phyloP scores from a whole-genome alignment of 2,888 invertebrate genomes.

The Drosophila nr. fundita region DNA sequence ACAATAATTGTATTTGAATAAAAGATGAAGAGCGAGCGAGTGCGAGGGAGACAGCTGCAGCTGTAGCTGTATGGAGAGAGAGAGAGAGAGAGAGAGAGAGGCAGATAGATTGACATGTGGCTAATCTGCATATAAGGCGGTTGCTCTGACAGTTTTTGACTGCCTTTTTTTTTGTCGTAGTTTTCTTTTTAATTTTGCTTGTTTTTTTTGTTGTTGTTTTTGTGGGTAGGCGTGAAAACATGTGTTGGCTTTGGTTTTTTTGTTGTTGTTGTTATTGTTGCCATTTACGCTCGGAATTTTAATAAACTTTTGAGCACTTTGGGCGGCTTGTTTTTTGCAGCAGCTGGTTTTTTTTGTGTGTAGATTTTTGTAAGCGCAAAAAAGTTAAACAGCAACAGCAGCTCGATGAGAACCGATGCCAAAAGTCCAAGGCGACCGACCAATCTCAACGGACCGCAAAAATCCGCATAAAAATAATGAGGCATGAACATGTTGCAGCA shows the following conservation, averaged over 20 bases:
- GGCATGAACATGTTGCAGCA: slow-evolving; percentile 78
- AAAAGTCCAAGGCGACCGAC: slow-evolving; percentile 60
- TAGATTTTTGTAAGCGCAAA: slow-evolving; percentile 20
- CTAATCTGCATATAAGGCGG: slow-evolving; percentile 77
- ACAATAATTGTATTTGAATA: slow-evolving; percentile 84
- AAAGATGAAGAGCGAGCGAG: slow-evolving; percentile 11
- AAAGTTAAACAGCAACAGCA: slow-evolving; percentile 45
- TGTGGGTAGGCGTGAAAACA: slow-evolving; percentile 78
- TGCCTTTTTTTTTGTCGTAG: slow-evolving; percentile 15
- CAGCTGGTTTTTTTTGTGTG: slow-evolving; percentile 38
- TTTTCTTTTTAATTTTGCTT: slow-evolving; percentile 19
- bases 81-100: background rate
- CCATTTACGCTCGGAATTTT: slow-evolving; percentile 68
- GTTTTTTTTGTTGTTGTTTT: slow-evolving; percentile 21
- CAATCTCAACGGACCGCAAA: slow-evolving; percentile 78
- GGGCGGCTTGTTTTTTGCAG: slow-evolving; percentile 24
- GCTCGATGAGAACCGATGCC: slow-evolving; percentile 66
- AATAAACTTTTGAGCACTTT: slow-evolving; percentile 70
- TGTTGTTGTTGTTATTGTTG: slow-evolving; percentile 34
- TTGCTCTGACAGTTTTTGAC: slow-evolving; percentile 63
- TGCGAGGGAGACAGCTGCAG: slow-evolving; percentile 7
- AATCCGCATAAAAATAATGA: slow-evolving; percentile 81
- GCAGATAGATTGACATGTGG: slow-evolving; percentile 50
- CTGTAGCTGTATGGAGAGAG: background rate
- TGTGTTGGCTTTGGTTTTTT: slow-evolving; percentile 62